These are phyloP conservation scores for Alca torda DNA, from an alignment of 2,797 vertebrate genomes.

Conservation along the genomic window DNA sequence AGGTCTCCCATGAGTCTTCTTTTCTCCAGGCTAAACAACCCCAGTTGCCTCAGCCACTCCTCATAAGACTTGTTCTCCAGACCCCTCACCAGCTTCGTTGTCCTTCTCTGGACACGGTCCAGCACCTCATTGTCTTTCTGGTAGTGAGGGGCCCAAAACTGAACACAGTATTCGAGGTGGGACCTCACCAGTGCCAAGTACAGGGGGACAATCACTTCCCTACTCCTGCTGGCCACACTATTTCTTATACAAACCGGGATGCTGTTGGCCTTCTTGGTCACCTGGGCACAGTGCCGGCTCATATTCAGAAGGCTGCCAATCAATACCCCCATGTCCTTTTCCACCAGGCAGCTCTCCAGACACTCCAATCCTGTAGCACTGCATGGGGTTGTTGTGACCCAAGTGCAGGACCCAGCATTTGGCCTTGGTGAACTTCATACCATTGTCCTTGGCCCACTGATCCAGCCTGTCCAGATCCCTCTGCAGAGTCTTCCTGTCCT, in stretches of 20 bases:
- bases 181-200: neutral
- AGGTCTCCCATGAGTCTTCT: neutral
- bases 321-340: neutral
- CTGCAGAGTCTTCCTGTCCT: no score
- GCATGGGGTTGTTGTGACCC: neutral
- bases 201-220: neutral
- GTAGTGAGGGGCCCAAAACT: neutral
- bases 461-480: neutral
- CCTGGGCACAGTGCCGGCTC: neutral
- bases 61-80: neutral
- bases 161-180: neutral
- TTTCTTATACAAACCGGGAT: no score
- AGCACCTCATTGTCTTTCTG: neutral
- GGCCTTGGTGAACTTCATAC: neutral
- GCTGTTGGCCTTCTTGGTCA: neutral
- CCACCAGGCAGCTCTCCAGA: neutral
- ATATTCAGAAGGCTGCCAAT: rapidly evolving
- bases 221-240: neutral
- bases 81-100: neutral
- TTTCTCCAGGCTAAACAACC: neutral
- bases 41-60: neutral
- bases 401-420: neutral
- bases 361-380: neutral
- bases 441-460: rapidly evolving
- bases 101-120: neutral